phyloP scores from a whole-genome alignment of 2,888 invertebrate species.

The Aproaerema taeniolella region DNA sequence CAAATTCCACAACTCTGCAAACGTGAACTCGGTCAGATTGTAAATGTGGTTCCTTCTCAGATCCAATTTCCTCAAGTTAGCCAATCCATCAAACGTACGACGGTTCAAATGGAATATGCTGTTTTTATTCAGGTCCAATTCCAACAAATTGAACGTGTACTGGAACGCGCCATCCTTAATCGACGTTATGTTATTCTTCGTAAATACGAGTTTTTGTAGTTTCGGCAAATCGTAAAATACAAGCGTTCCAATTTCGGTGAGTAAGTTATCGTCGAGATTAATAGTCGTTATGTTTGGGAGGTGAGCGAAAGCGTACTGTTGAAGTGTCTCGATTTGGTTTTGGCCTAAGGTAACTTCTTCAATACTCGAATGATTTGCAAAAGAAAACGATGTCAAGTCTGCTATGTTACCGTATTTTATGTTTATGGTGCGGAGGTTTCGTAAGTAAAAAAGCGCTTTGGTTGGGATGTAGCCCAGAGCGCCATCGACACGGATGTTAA shows the following conservation, averaged over 20 bases:
- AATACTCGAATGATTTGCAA: constrained; percentile 84
- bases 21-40: constrained; percentile 87
- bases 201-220: constrained; percentile 85
- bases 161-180: constrained; percentile 91
- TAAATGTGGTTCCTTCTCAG: constrained; percentile 85
- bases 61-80: constrained; percentile 84
- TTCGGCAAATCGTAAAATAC: constrained; percentile 86
- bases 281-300: constrained; percentile 82
- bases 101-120: constrained; percentile 85
- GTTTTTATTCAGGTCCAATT: constrained; percentile 88
- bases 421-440: constrained; percentile 80
- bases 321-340: constrained; percentile 82
- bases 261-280: constrained; percentile 85
- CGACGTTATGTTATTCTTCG: constrained; percentile 90
- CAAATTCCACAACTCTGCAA: constrained; percentile 86
- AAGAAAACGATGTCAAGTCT: constrained; percentile 82
- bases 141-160: constrained; percentile 84
- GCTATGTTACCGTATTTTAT: constrained; percentile 85
- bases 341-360: constrained; percentile 81
- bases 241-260: constrained; percentile 83
- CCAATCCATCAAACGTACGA: constrained; percentile 87
- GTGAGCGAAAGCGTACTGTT: constrained; percentile 84
- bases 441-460: constrained; percentile 81
- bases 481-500: constrained; percentile 83
- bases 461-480: constrained; percentile 84